Evolutionary conservation across 2,888 invertebrate genomes (phyloP), one percentile per base, ranked within the genome.

Genomic region (Acanthopleura granulata): DNA sequence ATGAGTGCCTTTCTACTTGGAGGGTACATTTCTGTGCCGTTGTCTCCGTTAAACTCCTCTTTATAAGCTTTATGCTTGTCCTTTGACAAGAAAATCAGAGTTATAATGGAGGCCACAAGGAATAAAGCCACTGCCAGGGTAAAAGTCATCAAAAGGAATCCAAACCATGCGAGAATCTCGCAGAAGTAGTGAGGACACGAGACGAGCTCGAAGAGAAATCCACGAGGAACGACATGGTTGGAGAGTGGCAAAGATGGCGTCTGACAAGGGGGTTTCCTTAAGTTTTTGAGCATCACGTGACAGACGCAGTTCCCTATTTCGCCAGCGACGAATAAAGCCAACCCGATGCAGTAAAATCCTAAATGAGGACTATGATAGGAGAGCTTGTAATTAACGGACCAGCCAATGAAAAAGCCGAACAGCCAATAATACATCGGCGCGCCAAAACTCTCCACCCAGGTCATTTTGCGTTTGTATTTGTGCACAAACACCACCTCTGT

Each of bases 171-270:
- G 6, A 66, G 4, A 27, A 66, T 22, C 66, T 66, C 66, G 14
- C 18, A 66, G 66, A 66, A 66, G 25, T 66, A 66, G 29, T 66
- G 66, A 6, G 66, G 66, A 66, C 66, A 66, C 22, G 66, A 66
- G 27, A 66, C 66, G 4, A 27, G 25, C 25, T 66, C 66, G 25
- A 66, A 66, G 3, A 66, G 66, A 27, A 66, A 66, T 27, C 66
- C 66, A 66, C 29, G 66, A 22, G 66, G 66, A 27, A 66, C 25
- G 6, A 66, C 66, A 14, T 66, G 66, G 29, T 27, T 18, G 16
- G 66, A 66, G 16, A 6, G 1, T 22, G 66, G 66, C 66, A 27
- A 16, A 16, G 22, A 15, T 18, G 22, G 15, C 18, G 22, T 27
- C 25, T 25, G 4, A 27, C 25, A 9, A 6, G 66, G 16, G 3